Base-by-base conservation (phyloP, 2,113 vertebrate genomes). In the Sinocyclocheilus rhinocerous region DNA sequence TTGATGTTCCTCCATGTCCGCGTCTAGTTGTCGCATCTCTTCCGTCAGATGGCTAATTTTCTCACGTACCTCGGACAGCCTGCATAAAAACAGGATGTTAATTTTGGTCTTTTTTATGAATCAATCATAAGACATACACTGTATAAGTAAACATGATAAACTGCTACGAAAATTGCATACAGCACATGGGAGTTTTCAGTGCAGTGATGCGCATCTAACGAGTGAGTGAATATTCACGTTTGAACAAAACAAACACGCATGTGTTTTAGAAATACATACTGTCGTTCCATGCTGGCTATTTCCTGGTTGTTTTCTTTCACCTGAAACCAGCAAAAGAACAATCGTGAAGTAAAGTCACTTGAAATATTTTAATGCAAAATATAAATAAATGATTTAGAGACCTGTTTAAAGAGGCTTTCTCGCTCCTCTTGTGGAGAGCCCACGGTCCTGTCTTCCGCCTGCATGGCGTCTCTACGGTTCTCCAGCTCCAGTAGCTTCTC, bases 241-340 rank as follows among this genome's bases (percentile, higher is more conserved):
- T 36, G 36, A 36, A 36, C 36, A 36, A 36, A 36, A 6, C 63
- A 67, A 11, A 48, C 45, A 69, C 18, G 2, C 7, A 8, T 20
- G 9, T 36, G 29, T 39, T 22, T 59, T 26, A 20, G 11, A 2
- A 82, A 45, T 20, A 92, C 94, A 48, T 89, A 95, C 97, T 99
- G 97, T 92, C 96, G 95, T 61, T 98, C 97, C 97, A 99, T 98
- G 91, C 96, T 97, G 91, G 96, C 97, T 59, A 98, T 98, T 94
- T 99, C 97, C 89, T 98, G 97, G 92, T 97, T 98, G 91, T 99
- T 95, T 6, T 97, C 97, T 92, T 99, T 99, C 87, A 99, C 97
- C 98, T 99, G 87, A 39, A 87, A 84, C 16, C 29, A 20, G 36
- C n/a, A 45, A 24, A 36, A 78, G 36, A 75, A 2, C 26, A 33